Conservation (phyloP, 1,140 invertebrate species). For the Euglossa dilemma region DNA sequence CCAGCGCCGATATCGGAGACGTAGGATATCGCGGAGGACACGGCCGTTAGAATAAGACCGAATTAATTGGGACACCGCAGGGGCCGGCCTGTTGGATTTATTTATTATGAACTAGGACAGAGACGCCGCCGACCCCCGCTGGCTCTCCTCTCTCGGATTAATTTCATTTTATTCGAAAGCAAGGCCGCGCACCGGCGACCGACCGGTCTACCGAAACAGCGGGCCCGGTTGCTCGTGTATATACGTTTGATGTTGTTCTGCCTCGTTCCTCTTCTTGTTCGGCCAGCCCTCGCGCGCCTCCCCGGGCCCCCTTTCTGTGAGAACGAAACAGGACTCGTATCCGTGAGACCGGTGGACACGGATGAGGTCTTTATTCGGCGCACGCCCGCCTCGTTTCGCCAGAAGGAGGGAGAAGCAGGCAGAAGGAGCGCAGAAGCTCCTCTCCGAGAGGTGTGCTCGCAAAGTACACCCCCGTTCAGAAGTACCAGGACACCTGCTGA, state of each 20-base stretch:
- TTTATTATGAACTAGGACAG: conserved; percentile 71
- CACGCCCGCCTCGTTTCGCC: conserved; percentile 27
- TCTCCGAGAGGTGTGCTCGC: too few relatives aligned
- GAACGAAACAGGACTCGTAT: conserved; percentile 37
- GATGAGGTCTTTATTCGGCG: conserved; percentile 50
- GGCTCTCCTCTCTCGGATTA: conserved; percentile 64
- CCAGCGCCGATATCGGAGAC: conserved; percentile 59
- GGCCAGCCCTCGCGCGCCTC: neutral
- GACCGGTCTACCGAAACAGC: conserved; percentile 50
- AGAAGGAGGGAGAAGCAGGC: neutral
- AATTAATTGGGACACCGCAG: conserved; percentile 75
- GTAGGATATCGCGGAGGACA: conserved; percentile 47
- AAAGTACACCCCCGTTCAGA: too few relatives aligned
- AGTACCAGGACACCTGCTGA: too few relatives aligned
- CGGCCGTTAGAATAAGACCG: conserved; percentile 68
- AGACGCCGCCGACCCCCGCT: conserved; percentile 63
- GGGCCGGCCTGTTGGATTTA: conserved; percentile 65
- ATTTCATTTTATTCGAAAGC: conserved; percentile 71
- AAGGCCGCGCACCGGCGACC: conserved; percentile 26
- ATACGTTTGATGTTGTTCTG: conserved; percentile 1
- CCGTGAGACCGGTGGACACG: conserved; percentile 29
- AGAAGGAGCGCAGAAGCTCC: too few relatives aligned
- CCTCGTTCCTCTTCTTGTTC: conserved; percentile 4
- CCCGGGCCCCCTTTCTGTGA: conserved; percentile 7
- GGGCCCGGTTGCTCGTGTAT: conserved; percentile 13